Evolutionary conservation across 2,797 vertebrate genomes (phyloP), one percentile per base, ranked within the genome.

Genomic region (Poliocrania exsul): DNA sequence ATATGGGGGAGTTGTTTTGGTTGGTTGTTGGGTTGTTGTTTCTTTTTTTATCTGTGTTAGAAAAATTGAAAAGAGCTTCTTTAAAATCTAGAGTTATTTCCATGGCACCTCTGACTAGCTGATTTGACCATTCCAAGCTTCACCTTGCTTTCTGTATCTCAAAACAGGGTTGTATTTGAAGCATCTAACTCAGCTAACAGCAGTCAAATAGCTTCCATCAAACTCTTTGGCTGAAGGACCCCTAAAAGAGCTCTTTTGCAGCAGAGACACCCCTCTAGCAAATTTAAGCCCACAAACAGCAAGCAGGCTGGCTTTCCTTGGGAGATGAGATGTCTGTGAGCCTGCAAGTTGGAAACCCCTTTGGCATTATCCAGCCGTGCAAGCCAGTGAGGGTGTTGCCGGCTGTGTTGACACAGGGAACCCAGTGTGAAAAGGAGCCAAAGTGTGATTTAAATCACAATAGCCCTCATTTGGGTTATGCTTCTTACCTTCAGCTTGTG

Each of bases 51-150:
- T 40, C 46, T 47, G 17, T 0, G 0, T 88, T 77, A 82, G 62
- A 82, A 92, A 46, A 91, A 85, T 82, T 0, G 0, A 66, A 93
- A 91, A 0, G 17, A 29, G 20, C 9, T 73, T 77, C 42, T 79
- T 73, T 61, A 42, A 74, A 78, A 79, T n/a, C 20, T 46, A 21
- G 13, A 60, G 25, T 51, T 51, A 40, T 81, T 93, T 94, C 33
- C 73, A 21, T 0, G 0, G 38, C 37, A 33, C 12, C 33, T 72
- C 33, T 51, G 28, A 25, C 57, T 88, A 64, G 40, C 57, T 53
- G 14, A 26, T 69, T 78, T 79, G 86, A 93, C n/a, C n/a, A 66
- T 93, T 71, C 69, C n/a, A 58, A 65, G 57, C 47, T 77, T 88
- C 78, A 79, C 6, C 56, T 73, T 88, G 58, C 47, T 84, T 89